Conservation (phyloP, 2,888 invertebrate species). For the Troglohyphantes excavatus region DNA sequence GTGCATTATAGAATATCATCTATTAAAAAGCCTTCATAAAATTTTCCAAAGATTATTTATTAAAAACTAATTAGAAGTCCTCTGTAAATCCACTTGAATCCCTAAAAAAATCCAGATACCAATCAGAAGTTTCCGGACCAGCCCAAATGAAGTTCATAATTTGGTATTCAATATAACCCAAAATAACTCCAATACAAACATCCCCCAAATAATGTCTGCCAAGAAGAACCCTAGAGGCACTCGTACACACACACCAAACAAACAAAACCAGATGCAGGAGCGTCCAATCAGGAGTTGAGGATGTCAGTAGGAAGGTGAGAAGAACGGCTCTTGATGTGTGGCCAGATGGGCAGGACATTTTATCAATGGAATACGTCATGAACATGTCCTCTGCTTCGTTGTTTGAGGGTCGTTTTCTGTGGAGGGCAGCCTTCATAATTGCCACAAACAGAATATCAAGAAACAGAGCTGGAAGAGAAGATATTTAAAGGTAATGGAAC, state of each 20-base stretch:
- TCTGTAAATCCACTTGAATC: constrained; percentile 68
- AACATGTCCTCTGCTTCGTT: constrained; percentile 87
- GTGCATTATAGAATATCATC: too few species aligned
- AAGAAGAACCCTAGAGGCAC: constrained; percentile 90
- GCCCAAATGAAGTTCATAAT: constrained; percentile 71
- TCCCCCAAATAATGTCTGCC: constrained; percentile 94
- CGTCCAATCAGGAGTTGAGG: constrained; percentile 79
- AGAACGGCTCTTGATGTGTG: constrained; percentile 93
- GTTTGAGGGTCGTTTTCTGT: constrained; percentile 89
- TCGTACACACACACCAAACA: constrained; percentile 89
- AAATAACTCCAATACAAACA: constrained; percentile 88
- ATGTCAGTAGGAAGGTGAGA: constrained; percentile 87
- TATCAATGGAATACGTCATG: constrained; percentile 89
- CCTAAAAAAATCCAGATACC: constrained; percentile 70
- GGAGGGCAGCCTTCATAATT: constrained; percentile 88
- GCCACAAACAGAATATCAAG: constrained; percentile 91
- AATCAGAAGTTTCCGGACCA: constrained; percentile 72
- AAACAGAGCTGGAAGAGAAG: constrained; percentile 88
- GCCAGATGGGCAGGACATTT: constrained; percentile 96
- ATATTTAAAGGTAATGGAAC: too few species aligned
- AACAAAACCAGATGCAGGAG: constrained; percentile 87
- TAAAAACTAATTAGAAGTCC: constrained; percentile 44
- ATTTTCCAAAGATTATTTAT: not conserved
- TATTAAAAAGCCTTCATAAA: too few species aligned
- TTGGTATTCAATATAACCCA: constrained; percentile 88